phyloP scores from a whole-genome alignment of 2,797 vertebrate species.

The Anisognathus igniventris region DNA sequence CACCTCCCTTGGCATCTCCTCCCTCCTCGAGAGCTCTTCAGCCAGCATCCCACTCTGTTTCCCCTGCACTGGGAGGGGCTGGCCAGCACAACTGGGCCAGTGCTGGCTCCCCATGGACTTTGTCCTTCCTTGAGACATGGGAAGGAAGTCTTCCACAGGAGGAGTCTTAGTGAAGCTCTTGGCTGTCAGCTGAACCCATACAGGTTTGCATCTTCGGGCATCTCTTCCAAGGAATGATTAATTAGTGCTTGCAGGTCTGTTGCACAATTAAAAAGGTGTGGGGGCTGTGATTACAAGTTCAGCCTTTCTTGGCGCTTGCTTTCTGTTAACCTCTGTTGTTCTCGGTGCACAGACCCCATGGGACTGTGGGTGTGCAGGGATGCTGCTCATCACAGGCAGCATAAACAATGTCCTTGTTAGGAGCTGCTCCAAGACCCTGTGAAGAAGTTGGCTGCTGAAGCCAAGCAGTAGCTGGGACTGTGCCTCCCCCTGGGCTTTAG shows the following conservation, averaged over 20 bases:
- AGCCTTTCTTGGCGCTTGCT: constrained; percentile 68
- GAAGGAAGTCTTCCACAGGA: background rate
- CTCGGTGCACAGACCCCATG: constrained; percentile 58
- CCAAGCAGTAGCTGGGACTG: constrained; percentile 67
- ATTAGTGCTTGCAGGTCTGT: constrained; percentile 38
- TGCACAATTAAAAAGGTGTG: constrained; percentile 43
- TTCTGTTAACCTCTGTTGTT: constrained; percentile 67
- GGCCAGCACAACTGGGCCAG: background rate
- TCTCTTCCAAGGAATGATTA: constrained; percentile 25
- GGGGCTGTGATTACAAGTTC: constrained; percentile 33
- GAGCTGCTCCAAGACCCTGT: constrained; percentile 67
- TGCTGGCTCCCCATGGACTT: fast-evolving
- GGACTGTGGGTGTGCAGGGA: constrained; percentile 32
- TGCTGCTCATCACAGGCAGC: constrained; percentile 63
- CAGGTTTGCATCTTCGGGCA: background rate
- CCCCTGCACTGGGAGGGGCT: background rate
- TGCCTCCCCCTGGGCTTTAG: constrained; percentile 86
- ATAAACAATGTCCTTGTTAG: constrained; percentile 77
- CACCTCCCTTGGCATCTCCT: background rate
- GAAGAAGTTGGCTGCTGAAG: constrained; percentile 70
- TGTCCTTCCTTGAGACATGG: fast-evolving
- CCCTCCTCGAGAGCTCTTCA: too few relatives aligned
- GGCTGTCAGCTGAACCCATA: background rate
- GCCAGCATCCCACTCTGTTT: fast-evolving
- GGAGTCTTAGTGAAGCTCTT: background rate